phyloP scores from a whole-genome alignment of 2,888 invertebrate species.

The Drosophila yooni region DNA sequence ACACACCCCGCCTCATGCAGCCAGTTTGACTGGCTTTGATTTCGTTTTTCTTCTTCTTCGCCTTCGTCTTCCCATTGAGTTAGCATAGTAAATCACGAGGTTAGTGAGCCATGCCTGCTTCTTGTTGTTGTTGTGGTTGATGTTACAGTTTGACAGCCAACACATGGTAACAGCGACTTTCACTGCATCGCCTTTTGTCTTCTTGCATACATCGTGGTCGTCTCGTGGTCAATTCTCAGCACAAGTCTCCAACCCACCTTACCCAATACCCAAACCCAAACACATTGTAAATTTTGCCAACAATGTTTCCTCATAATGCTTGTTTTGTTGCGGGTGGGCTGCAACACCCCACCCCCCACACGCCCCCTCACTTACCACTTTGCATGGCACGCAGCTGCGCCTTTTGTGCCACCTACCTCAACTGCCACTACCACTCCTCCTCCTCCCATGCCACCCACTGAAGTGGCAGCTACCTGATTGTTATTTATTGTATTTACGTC shows the following conservation, averaged over 20 bases:
- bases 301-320: conserved; percentile 53
- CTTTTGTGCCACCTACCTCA: conserved; percentile 30
- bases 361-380: conserved; percentile 38
- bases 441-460: conserved; percentile 22
- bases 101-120: conserved; percentile 64
- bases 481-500: conserved; percentile 69
- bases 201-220: conserved; percentile 27
- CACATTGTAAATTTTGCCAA: conserved; percentile 56
- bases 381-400: conserved; percentile 59
- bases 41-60: conserved; percentile 7
- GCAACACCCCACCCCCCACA: background rate
- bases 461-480: conserved; percentile 65
- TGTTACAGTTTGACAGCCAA: conserved; percentile 55
- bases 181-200: conserved; percentile 41
- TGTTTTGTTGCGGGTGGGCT: conserved; percentile 44
- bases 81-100: conserved; percentile 68
- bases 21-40: conserved; percentile 58
- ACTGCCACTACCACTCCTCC: background rate
- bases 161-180: conserved; percentile 56
- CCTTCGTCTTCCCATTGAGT: conserved; percentile 8
- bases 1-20: conserved; percentile 24
- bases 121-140: conserved; percentile 13
- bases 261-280: conserved; percentile 12
- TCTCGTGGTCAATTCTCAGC: conserved; percentile 32
- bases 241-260: conserved; percentile 8